phyloP scores from a whole-genome alignment of 2,797 vertebrate genomes.

The Dromococcyx pavoninus region DNA sequence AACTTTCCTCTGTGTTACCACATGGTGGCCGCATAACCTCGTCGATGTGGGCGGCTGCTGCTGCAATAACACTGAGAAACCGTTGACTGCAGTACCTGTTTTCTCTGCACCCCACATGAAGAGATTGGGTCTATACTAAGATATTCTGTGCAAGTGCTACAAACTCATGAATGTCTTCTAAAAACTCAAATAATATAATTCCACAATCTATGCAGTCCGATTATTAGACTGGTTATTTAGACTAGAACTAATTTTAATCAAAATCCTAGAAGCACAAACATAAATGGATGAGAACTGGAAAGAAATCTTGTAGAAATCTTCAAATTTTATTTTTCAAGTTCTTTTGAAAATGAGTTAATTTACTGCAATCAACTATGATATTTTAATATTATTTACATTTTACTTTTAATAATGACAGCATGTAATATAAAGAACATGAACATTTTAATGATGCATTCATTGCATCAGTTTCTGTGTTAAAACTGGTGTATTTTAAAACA shows the following conservation, averaged over 20 bases:
- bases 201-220: background rate
- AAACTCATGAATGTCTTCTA: background rate
- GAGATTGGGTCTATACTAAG: background rate
- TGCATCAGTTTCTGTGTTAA: background rate
- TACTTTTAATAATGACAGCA: background rate
- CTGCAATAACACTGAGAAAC: background rate
- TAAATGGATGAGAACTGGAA: background rate
- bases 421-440: background rate
- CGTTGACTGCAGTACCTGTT: background rate
- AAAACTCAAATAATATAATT: background rate
- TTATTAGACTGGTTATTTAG: background rate
- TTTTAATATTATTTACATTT: background rate
- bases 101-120: fast-evolving
- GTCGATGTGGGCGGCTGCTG: background rate
- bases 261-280: background rate
- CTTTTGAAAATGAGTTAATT: background rate
- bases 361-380: background rate
- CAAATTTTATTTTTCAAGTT: background rate
- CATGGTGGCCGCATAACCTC: constrained; percentile 66
- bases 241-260: background rate
- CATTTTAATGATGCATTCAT: background rate
- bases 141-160: background rate
- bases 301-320: background rate
- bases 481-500: background rate
- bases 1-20: constrained; percentile 8